Evolutionary conservation across 23 tunicate genomes (phyloP), one percentile per base, ranked within the genome.

Genomic region (Botrylloides violaceus): DNA sequence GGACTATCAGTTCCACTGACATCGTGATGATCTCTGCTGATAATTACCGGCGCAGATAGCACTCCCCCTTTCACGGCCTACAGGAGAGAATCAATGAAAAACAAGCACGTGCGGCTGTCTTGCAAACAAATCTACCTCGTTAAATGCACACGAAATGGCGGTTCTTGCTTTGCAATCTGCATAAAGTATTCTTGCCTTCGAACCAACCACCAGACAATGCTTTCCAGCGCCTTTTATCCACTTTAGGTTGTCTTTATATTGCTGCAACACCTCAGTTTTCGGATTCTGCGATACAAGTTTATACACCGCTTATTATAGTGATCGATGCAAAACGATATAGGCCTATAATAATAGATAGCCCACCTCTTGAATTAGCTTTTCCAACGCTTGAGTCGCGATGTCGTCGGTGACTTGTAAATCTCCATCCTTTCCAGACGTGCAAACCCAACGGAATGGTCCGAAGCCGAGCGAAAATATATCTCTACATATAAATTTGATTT

Each of bases 381-480:
- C 61, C 2, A 93, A 76, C 20, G 85, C 94, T 59, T 81, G 66
- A 48, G 83, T 77, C 3, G 98, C 94, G 15, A 93, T 48, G n/a
- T 32, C 3, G 35, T 93, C 98, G 1, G 94, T 85, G 53, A 50
- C 6, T 6, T 29, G 63, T 0, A 93, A 77, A 74, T 93, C 98
- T 29, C 25, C 63, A n/a, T 68, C 65, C 6, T 28, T 24, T 1
- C 84, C 77, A 20, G 98, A 93, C 2, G 98, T 73, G 73, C 98
- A 93, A 65, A 93, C 92, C 98, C 98, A 93, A 4, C 98, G 88
- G 73, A 85, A 93, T n/a, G 98, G 98, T 15, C 98, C 98, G 59
- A 93, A 93, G 4, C 98, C 98, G 18, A 93, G 81, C 0, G 94
- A 85, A 32, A 93, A 93, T 33, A 93, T 86, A 55, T 93, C 98